These are phyloP conservation scores for Aegypius monachus DNA, from an alignment of 2,113 vertebrate species.

Conservation along the genomic window DNA sequence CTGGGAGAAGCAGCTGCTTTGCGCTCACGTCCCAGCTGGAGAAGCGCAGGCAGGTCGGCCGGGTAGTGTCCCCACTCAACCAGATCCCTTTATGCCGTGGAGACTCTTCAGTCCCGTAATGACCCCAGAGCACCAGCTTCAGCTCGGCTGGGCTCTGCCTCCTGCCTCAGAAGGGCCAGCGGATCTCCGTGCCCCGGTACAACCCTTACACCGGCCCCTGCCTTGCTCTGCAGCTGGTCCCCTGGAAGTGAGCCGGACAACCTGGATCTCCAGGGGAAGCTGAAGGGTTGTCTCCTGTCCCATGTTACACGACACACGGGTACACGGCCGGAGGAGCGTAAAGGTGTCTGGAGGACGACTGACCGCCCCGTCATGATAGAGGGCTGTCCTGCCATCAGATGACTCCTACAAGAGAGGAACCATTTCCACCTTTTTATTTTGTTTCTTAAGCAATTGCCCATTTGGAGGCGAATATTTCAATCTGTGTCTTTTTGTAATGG, in stretches of 20 bases:
- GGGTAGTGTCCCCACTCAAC: neutral
- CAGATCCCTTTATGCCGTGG: neutral
- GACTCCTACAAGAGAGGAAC: neutral
- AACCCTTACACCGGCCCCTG: neutral
- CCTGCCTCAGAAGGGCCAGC: neutral
- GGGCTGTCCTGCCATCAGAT: neutral
- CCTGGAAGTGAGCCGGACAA: neutral
- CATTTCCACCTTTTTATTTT: neutral
- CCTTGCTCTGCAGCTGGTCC: neutral
- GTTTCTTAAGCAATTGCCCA: neutral
- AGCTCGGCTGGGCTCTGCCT: neutral
- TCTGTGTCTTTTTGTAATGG: neutral
- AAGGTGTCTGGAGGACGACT: neutral
- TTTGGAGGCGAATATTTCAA: neutral
- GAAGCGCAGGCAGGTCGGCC: neutral
- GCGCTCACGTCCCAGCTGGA: fast-evolving
- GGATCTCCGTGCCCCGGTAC: neutral
- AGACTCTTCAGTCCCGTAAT: neutral
- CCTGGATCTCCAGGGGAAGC: neutral
- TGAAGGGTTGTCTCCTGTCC: neutral
- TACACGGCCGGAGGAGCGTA: fast-evolving
- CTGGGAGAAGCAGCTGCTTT: neutral
- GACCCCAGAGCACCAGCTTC: neutral
- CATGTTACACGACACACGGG: fast-evolving
- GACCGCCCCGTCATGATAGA: fast-evolving